Percentiles rank a stretch among this genome's conserved stretches.
These are phyloP conservation scores for Ursus arctos DNA, from an alignment of 2,113 vertebrate genomes.

Conservation along the genomic window DNA sequence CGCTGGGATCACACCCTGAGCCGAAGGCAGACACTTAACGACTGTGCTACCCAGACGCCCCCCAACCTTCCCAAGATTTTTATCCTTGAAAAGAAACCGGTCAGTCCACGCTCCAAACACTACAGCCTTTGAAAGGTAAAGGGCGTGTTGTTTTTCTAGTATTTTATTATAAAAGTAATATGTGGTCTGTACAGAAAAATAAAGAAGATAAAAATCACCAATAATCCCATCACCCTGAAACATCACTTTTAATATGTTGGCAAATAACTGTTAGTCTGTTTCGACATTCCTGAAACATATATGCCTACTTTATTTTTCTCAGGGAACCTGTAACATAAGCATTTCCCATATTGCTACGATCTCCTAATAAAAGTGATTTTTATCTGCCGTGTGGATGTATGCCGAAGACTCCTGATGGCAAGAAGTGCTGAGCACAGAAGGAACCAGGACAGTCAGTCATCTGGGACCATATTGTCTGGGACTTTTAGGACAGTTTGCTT, in stretches of 20 bases:
- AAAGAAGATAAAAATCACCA: not conserved
- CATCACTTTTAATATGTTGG: not conserved
- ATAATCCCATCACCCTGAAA: not conserved
- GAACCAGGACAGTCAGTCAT: not conserved
- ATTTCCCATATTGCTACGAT: not conserved
- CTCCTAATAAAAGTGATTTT: not conserved
- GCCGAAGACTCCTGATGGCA: not conserved
- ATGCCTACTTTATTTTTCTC: not conserved
- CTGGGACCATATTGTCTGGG: not conserved
- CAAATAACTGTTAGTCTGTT: not conserved
- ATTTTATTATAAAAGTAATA: slow-evolving; percentile 57
- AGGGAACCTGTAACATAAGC: not conserved
- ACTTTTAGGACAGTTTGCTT: not conserved
- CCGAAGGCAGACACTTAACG: too few species aligned
- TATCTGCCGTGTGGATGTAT: not conserved
- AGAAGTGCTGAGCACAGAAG: not conserved
- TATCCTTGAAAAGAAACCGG: not conserved
- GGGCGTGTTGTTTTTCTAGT: not conserved
- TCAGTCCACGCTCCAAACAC: not conserved
- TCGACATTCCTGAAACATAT: not conserved
- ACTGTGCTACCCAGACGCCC: too few species aligned
- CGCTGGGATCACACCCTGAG: too few species aligned
- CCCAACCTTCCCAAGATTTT: not conserved
- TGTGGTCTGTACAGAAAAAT: not conserved
- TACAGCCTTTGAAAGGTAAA: not conserved